These are phyloP conservation scores for Nematolebias whitei DNA, from an alignment of 2,113 vertebrate genomes.

Conservation along the genomic window DNA sequence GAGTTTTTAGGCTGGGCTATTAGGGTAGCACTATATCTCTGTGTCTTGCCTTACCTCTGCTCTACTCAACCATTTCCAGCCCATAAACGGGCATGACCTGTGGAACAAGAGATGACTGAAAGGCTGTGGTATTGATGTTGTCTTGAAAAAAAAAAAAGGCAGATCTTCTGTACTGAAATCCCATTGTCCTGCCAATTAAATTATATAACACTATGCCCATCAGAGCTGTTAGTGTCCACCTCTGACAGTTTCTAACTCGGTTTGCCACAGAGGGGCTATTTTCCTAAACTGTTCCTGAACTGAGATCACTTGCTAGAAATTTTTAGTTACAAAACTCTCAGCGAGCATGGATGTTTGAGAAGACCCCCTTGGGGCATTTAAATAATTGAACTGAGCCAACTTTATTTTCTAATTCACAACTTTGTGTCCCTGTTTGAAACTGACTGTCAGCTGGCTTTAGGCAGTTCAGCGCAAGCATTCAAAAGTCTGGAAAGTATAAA, in stretches of 20 bases:
- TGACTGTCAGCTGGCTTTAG: slow-evolving; percentile 34
- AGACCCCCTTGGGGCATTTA: slow-evolving; percentile 23
- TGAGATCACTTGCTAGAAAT: slow-evolving; percentile 3
- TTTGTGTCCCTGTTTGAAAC: slow-evolving; percentile 22
- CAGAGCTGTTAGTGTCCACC: background rate
- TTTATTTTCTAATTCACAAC: slow-evolving; percentile 44
- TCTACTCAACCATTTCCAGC: slow-evolving; percentile 35
- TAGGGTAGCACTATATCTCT: slow-evolving; percentile 50
- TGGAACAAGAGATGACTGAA: slow-evolving; percentile 19
- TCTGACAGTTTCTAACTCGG: background rate
- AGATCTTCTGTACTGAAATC: background rate
- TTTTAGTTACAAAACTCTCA: slow-evolving; percentile 5
- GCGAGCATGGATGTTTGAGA: slow-evolving; percentile 28
- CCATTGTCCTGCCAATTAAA: background rate
- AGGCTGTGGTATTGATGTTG: slow-evolving; percentile 9
- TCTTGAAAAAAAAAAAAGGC: background rate
- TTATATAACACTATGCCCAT: background rate
- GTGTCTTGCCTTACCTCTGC: slow-evolving; percentile 17
- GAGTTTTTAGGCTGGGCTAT: slow-evolving; percentile 74
- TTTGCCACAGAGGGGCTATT: background rate
- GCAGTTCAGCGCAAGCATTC: slow-evolving; percentile 22
- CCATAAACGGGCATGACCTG: slow-evolving; percentile 47
- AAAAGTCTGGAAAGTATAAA: slow-evolving; percentile 21
- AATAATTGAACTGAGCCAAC: slow-evolving; percentile 48
- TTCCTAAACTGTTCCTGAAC: slow-evolving; percentile 6